Evolutionary conservation across 2,113 vertebrate genomes (phyloP).

Genomic region (Muntiacus muntjak): DNA sequence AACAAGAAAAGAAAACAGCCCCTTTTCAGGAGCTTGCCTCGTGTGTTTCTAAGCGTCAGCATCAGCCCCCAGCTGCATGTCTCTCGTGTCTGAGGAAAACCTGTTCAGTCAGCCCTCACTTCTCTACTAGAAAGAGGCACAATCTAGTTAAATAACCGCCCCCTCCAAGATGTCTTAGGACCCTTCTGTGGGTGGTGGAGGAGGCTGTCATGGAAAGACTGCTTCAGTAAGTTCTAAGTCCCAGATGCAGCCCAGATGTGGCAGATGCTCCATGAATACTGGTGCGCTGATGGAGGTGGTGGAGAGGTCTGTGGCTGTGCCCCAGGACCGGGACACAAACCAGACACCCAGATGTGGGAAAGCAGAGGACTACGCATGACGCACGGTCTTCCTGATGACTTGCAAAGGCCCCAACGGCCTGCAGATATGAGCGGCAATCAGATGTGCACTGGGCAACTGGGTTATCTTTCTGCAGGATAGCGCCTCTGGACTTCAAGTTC

Average conservation of each 20-base stretch:
- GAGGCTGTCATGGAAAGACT: background rate
- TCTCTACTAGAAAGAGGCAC: background rate
- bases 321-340: background rate
- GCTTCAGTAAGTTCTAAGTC: background rate
- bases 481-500: background rate
- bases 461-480: background rate
- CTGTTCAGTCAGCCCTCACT: background rate
- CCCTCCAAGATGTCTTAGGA: background rate
- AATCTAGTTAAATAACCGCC: background rate
- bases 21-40: background rate
- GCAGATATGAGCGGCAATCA: background rate
- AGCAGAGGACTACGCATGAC: background rate
- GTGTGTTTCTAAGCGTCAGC: background rate
- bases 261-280: background rate
- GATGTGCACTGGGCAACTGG: rapidly evolving
- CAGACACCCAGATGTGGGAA: conserved; percentile 8
- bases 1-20: background rate
- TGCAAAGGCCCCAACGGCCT: background rate
- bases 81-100: background rate
- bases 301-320: background rate
- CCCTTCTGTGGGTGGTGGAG: background rate
- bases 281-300: background rate
- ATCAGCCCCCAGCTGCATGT: background rate
- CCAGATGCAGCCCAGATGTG: conserved; percentile 29
- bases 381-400: background rate